Conservation (phyloP, 1,140 invertebrate species). For the Macrobrachium rosenbergii region DNA sequence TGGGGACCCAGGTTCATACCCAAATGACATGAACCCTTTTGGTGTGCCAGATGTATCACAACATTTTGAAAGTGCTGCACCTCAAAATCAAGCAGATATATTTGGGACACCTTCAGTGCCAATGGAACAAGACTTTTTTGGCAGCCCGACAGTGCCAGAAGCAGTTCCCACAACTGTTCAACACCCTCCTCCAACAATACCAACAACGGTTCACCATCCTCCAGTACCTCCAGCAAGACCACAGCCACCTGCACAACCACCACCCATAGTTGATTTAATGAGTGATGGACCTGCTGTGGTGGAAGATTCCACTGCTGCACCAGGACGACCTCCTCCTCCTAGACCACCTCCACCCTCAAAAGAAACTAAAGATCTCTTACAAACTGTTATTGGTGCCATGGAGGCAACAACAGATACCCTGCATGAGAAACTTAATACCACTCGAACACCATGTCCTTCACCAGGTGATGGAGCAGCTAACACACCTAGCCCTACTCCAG, state of each 20-base stretch:
- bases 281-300: slow-evolving; percentile 29
- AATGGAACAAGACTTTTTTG: slow-evolving; percentile 34
- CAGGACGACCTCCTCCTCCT: slow-evolving; percentile 72
- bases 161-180: background rate
- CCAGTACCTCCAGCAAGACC: slow-evolving; percentile 52
- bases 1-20: slow-evolving; percentile 54
- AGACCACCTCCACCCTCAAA: slow-evolving; percentile 76
- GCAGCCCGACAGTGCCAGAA: background rate
- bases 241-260: slow-evolving; percentile 57
- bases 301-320: slow-evolving; percentile 66
- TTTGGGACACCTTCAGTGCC: slow-evolving; percentile 52
- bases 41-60: slow-evolving; percentile 41
- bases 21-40: slow-evolving; percentile 65
- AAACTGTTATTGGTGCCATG: slow-evolving; percentile 88
- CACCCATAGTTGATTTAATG: slow-evolving; percentile 49
- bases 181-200: slow-evolving; percentile 14
- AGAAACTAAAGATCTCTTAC: slow-evolving; percentile 86
- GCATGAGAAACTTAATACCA: slow-evolving; percentile 84
- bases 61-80: slow-evolving; percentile 25
- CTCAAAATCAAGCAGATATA: slow-evolving; percentile 37
- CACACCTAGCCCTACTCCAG: slow-evolving; percentile 87
- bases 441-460: slow-evolving; percentile 70
- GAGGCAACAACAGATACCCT: slow-evolving; percentile 88
- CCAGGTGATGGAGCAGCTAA: slow-evolving; percentile 70
- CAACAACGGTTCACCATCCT: background rate